A percentile compares a stretch with the other conserved stretches of the same genome.
Evolutionary conservation across 2,797 vertebrate species (phyloP).

Genomic region (Uromys caudimaculatus): DNA sequence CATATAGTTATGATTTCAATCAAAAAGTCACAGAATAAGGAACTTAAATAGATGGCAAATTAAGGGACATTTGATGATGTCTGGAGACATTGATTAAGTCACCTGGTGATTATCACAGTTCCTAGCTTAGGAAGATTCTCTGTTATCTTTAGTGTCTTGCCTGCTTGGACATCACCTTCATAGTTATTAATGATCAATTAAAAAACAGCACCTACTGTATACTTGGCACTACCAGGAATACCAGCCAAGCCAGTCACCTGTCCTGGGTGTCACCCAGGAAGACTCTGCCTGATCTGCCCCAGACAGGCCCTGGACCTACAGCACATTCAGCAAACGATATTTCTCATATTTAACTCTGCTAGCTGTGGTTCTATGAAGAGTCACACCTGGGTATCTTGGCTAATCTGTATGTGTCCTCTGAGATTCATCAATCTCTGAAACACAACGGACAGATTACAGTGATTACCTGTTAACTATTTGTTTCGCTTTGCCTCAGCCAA

Average conservation of each 20-base stretch:
- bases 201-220: neutral
- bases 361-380: neutral
- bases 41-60: neutral
- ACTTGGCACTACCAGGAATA: neutral
- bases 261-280: neutral
- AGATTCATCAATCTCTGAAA: neutral
- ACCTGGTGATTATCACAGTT: neutral
- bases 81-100: neutral
- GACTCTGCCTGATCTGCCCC: neutral
- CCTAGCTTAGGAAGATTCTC: neutral
- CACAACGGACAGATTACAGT: neutral
- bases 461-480: neutral
- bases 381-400: neutral
- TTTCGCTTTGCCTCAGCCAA: neutral
- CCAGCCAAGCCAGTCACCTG: neutral
- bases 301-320: neutral
- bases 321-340: neutral
- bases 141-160: neutral
- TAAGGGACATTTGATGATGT: neutral
- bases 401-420: neutral
- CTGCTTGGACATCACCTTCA: neutral
- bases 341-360: neutral
- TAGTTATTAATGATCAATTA: neutral
- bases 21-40: neutral
- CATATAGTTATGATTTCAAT: neutral